These are phyloP conservation scores for Eira barbara DNA, from an alignment of 2,113 vertebrate genomes.

Conservation along the genomic window DNA sequence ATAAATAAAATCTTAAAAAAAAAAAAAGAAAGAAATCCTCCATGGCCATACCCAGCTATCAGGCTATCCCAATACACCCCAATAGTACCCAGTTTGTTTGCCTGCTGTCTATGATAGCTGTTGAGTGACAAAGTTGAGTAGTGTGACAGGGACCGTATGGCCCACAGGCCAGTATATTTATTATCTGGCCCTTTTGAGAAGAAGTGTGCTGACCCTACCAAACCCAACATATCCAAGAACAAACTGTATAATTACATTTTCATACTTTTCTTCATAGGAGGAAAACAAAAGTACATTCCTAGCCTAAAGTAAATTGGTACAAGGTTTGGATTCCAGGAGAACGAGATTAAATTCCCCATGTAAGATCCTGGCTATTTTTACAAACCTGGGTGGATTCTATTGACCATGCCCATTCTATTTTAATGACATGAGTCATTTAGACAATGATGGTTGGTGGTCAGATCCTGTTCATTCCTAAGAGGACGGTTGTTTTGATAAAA, in stretches of 20 bases:
- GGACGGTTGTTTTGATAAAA: background rate
- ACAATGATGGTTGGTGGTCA: background rate
- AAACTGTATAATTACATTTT: conserved; percentile 45
- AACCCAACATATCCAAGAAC: background rate
- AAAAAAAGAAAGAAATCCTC: background rate
- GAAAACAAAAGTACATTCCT: conserved; percentile 51
- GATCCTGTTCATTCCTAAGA: background rate
- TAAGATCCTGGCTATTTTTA: conserved; percentile 55
- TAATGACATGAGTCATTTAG: background rate
- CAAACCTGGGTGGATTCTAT: background rate
- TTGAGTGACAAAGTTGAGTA: background rate
- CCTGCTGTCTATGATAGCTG: background rate
- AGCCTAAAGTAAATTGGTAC: conserved; percentile 44
- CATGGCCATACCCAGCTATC: background rate
- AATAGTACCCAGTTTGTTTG: background rate
- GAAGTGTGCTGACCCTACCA: conserved; percentile 7
- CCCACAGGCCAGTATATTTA: background rate
- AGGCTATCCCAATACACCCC: fast-evolving
- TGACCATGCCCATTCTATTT: conserved; percentile 25
- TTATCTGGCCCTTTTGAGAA: background rate
- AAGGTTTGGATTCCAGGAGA: conserved; percentile 37
- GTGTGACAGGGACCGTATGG: background rate
- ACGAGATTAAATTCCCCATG: conserved; percentile 47
- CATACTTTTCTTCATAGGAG: conserved; percentile 34
- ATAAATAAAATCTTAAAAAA: background rate